Evolutionary conservation across 1,140 invertebrate species (phyloP), one percentile per base, ranked within the genome.

Genomic region (Chironomus striatipennis): DNA sequence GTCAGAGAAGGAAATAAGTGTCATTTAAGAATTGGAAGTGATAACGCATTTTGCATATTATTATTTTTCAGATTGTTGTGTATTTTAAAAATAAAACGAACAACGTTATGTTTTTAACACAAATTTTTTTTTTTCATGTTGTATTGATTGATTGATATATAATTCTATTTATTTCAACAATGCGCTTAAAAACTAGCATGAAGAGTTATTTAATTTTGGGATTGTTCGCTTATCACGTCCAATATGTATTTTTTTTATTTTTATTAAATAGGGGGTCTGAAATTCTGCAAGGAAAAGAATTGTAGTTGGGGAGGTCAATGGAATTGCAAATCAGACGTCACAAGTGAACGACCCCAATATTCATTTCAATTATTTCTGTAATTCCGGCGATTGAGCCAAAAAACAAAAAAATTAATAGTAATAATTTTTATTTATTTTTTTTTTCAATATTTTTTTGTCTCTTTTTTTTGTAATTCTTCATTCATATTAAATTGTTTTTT

Each of bases 101-200:
- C 24, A 34, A 34, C n/a, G 9, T 57, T 57, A 57, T 57, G 47
- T 57, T 57, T 57, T 57, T 57, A 57, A 57, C 47, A 57, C 47
- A 57, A 57, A n/a, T n/a, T 57, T 57, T 57, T 57, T 34, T 34
- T 34, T 34, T 34, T 34, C n/a, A 57, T 57, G 47, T 57, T 57
- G 47, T 57, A 57, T 57, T 57, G 47, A 57, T 57, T 57, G 47
- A 57, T 57, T 57, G 47, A 57, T 57, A 57, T 57, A 57, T 57
- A 57, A 57, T 57, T 57, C 47, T 57, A 57, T 57, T 57, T 57
- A 57, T 57, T 57, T 57, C 47, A 57, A 57, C 47, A 57, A 57
- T 57, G 47, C 47, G 47, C 47, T 57, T 57, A 57, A 15, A 57
- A 57, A 57, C 47, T 57, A 57, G 47, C 12, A 57, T 57, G 47